phyloP scores from a whole-genome alignment of 2,888 invertebrate species.

The Leistus spinibarbis region DNA sequence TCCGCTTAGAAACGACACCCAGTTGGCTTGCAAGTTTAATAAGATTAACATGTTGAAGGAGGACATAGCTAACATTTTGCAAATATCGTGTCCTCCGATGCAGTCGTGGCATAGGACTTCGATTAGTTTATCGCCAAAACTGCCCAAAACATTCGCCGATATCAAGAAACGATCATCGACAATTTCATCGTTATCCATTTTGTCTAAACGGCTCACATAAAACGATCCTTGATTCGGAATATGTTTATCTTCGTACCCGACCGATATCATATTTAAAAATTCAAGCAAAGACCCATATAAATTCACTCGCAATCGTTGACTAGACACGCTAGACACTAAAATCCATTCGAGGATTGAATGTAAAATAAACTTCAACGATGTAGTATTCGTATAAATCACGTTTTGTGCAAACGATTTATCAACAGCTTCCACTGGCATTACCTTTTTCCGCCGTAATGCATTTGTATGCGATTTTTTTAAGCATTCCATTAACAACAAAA shows the following conservation, averaged over 20 bases:
- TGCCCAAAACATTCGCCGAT: slow-evolving; percentile 67
- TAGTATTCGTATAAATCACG: slow-evolving; percentile 65
- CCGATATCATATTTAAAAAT: slow-evolving; percentile 75
- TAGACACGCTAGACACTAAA: slow-evolving; percentile 76
- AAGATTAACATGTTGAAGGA: slow-evolving; percentile 80
- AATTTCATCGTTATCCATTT: slow-evolving; percentile 42
- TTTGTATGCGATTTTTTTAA: slow-evolving; percentile 71
- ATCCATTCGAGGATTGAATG: slow-evolving; percentile 85
- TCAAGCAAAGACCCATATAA: slow-evolving; percentile 84
- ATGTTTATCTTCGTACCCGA: slow-evolving; percentile 52
- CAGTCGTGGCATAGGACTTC: slow-evolving; percentile 85
- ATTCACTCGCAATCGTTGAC: slow-evolving; percentile 84
- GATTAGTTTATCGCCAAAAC: slow-evolving; percentile 81
- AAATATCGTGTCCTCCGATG: slow-evolving; percentile 86
- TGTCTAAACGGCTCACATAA: slow-evolving; percentile 72
- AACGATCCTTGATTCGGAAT: slow-evolving; percentile 51
- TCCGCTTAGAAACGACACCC: slow-evolving; percentile 66
- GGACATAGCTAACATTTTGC: slow-evolving; percentile 85
- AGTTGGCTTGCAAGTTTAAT: slow-evolving; percentile 71
- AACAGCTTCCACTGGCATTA: slow-evolving; percentile 43
- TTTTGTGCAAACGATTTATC: slow-evolving; percentile 47
- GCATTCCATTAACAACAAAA: slow-evolving; percentile 78
- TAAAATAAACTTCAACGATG: slow-evolving; percentile 73
- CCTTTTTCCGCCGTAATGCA: slow-evolving; percentile 56
- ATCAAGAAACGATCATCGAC: slow-evolving; percentile 56